Conservation (phyloP, 2,797 vertebrate species). For the Trematomus bernacchii region DNA sequence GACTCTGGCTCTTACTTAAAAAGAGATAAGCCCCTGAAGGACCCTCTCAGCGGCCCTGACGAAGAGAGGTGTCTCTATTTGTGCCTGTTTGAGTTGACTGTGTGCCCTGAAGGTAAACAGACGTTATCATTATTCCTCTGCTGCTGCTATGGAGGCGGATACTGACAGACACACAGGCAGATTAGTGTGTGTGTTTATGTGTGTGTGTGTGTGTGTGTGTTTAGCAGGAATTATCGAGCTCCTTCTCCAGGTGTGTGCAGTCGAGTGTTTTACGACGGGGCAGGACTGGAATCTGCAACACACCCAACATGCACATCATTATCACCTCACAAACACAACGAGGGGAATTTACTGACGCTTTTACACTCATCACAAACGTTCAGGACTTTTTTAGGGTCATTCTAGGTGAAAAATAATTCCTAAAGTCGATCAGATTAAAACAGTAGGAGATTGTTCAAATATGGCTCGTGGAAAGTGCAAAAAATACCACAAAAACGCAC, state of each 20-base stretch:
- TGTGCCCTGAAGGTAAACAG: slow-evolving; percentile 49
- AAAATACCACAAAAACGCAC: too few relatives aligned
- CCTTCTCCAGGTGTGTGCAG: slow-evolving; percentile 77
- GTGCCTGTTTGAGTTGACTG: slow-evolving; percentile 40
- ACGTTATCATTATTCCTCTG: slow-evolving; percentile 38
- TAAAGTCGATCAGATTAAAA: too few relatives aligned
- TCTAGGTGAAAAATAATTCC: too few relatives aligned
- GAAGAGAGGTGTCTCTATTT: slow-evolving; percentile 18
- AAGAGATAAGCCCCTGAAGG: neutral
- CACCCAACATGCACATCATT: slow-evolving; percentile 23
- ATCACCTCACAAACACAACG: slow-evolving; percentile 35
- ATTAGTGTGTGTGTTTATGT: too few relatives aligned
- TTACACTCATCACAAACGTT: neutral
- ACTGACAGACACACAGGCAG: slow-evolving; percentile 48
- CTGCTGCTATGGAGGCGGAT: slow-evolving; percentile 7
- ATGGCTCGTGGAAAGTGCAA: too few relatives aligned
- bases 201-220: too few relatives aligned
- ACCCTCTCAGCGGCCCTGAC: slow-evolving; percentile 1
- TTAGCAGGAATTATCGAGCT: slow-evolving; percentile 23
- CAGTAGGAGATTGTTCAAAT: too few relatives aligned
- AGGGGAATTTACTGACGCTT: slow-evolving; percentile 2
- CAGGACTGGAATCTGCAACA: slow-evolving; percentile 72
- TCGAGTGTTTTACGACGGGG: slow-evolving; percentile 69
- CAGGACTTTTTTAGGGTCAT: too few relatives aligned
- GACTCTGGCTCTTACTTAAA: slow-evolving; percentile 25